phyloP scores from a whole-genome alignment of 2,797 vertebrate species.

The Zalophus californianus region DNA sequence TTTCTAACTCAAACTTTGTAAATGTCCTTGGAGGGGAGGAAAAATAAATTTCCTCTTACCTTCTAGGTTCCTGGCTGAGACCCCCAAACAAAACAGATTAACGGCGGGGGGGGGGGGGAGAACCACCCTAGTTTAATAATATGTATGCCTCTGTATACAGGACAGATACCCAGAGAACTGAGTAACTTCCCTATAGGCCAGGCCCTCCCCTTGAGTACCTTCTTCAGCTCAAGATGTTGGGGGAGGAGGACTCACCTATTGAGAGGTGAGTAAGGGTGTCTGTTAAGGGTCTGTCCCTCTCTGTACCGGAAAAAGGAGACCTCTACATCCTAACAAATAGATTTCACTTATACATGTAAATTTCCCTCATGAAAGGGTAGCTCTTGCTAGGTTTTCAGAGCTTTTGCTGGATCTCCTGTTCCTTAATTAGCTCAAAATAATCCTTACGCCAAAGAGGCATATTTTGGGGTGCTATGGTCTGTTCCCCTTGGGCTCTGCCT shows the following conservation, averaged over 20 bases:
- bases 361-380: background rate
- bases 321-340: background rate
- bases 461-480: background rate
- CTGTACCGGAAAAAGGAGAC: no score
- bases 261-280: background rate
- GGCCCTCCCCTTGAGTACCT: background rate
- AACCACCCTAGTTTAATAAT: background rate
- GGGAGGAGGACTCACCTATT: background rate
- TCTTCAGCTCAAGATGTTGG: background rate
- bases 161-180: background rate
- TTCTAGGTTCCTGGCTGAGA: background rate
- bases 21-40: background rate
- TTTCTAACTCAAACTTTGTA: background rate
- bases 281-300: background rate
- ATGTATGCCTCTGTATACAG: background rate
- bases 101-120: background rate
- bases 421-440: constrained; percentile 4
- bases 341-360: background rate
- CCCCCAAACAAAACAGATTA: background rate
- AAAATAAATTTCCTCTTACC: background rate
- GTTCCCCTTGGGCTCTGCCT: background rate
- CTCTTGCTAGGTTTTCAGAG: background rate
- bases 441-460: background rate
- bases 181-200: background rate
- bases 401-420: background rate